A percentile compares a stretch with the other conserved stretches of the same genome.
phyloP scores from a whole-genome alignment of 2,797 vertebrate species.

The Taenioides sp. region DNA sequence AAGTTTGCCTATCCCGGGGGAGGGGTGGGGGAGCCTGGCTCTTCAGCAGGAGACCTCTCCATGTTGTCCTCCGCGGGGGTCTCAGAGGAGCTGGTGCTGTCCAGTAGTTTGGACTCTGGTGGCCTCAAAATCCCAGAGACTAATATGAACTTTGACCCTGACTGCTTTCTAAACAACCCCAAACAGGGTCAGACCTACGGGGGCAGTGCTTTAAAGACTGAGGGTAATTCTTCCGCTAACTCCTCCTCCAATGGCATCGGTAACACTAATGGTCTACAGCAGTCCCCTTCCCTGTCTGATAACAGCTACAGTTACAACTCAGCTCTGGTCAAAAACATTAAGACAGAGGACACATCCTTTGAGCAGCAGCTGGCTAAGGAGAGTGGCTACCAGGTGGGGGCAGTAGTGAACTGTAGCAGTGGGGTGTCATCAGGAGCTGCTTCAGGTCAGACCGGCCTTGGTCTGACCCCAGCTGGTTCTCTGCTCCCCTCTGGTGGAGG shows the following conservation, averaged over 20 bases:
- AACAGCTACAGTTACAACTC: conserved; percentile 82
- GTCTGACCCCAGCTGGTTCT: conserved; percentile 85
- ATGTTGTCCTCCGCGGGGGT: conserved; percentile 90
- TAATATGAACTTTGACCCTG: conserved; percentile 98
- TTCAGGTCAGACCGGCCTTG: conserved; percentile 82
- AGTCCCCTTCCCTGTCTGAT: conserved; percentile 77
- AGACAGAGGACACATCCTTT: conserved; percentile 97
- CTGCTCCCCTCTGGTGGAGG: conserved; percentile 95
- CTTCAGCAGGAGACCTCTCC: conserved; percentile 84
- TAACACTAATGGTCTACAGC: conserved; percentile 71
- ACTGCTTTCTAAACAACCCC: conserved; percentile 99
- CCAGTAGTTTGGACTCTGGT: conserved; percentile 90
- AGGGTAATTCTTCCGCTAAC: conserved; percentile 82
- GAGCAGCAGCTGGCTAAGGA: conserved; percentile 97
- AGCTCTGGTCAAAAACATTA: conserved; percentile 91
- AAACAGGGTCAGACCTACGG: conserved; percentile 99
- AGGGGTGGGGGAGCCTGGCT: conserved; percentile 67
- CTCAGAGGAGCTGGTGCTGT: conserved; percentile 95
- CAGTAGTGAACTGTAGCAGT: conserved; percentile 73
- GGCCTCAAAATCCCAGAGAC: conserved; percentile 93
- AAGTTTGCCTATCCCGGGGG: conserved; percentile 94
- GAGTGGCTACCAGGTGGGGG: conserved; percentile 78
- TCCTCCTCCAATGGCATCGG: conserved; percentile 75
- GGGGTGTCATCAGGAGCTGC: conserved; percentile 79
- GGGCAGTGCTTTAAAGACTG: conserved; percentile 90